Percentiles rank a stretch among this genome's conserved stretches.
These are phyloP conservation scores for Eurypyga helias DNA, from an alignment of 2,113 vertebrate genomes.

Conservation along the genomic window DNA sequence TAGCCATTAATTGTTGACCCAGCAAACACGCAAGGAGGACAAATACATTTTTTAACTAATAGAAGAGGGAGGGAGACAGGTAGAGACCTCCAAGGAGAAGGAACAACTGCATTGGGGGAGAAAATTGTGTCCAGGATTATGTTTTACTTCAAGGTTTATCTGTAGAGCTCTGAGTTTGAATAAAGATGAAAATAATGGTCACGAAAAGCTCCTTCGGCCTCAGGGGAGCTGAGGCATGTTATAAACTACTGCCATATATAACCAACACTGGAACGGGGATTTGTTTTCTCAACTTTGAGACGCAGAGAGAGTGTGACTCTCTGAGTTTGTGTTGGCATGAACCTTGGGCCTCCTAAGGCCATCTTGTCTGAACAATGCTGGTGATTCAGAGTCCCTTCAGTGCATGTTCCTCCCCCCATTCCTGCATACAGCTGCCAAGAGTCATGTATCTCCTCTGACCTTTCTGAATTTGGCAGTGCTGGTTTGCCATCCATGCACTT, in stretches of 20 bases:
- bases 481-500: neutral
- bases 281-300: constrained; percentile 39
- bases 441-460: neutral
- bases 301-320: neutral
- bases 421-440: neutral
- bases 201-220: neutral
- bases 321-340: neutral
- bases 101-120: neutral
- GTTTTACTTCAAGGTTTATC: neutral
- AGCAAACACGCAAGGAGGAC: neutral
- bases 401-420: neutral
- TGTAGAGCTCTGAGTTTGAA: neutral
- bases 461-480: neutral
- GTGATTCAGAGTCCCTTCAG: neutral
- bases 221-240: neutral
- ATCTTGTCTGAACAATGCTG: neutral
- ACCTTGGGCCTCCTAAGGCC: constrained; percentile 20
- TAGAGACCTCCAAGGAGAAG: neutral
- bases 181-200: neutral
- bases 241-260: neutral
- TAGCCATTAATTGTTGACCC: neutral
- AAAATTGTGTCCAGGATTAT: neutral
- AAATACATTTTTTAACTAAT: neutral
- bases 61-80: neutral
- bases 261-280: neutral